These are phyloP conservation scores for Chrysomallon squamiferum DNA, from an alignment of 1,140 invertebrate genomes.

Conservation along the genomic window DNA sequence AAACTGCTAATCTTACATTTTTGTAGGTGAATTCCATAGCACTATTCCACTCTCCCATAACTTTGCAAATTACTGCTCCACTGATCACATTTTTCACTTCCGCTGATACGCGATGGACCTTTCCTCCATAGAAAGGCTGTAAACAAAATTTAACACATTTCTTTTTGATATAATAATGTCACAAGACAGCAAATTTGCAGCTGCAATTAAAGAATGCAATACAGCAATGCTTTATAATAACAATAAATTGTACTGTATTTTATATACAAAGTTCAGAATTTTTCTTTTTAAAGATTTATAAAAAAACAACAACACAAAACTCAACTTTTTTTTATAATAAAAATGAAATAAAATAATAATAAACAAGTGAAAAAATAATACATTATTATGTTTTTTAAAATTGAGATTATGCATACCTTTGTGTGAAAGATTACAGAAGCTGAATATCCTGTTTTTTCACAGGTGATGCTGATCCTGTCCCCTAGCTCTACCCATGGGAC, in stretches of 20 bases:
- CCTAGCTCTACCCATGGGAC: conserved; percentile 97
- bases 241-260: no score
- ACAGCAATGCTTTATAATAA: no score
- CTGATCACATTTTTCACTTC: conserved; percentile 72
- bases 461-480: conserved; percentile 85
- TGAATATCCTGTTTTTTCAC: conserved; percentile 86
- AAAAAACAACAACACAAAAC: no score
- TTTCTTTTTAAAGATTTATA: no score
- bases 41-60: conserved; percentile 62
- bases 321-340: no score
- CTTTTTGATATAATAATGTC: neutral
- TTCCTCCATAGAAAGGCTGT: conserved; percentile 92
- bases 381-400: no score
- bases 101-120: conserved; percentile 86
- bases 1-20: conserved; percentile 56
- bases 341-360: no score
- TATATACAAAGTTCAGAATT: no score
- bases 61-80: conserved; percentile 59
- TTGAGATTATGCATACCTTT: conserved; percentile 75
- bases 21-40: conserved; percentile 61
- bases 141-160: conserved; percentile 9
- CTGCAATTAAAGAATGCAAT: neutral
- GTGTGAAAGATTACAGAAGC: conserved; percentile 92
- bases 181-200: neutral
- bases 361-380: no score